A percentile compares a stretch with the other conserved stretches of the same genome.
These are phyloP conservation scores for Armadillidium nasatum DNA, from an alignment of 1,140 invertebrate genomes.

Conservation along the genomic window DNA sequence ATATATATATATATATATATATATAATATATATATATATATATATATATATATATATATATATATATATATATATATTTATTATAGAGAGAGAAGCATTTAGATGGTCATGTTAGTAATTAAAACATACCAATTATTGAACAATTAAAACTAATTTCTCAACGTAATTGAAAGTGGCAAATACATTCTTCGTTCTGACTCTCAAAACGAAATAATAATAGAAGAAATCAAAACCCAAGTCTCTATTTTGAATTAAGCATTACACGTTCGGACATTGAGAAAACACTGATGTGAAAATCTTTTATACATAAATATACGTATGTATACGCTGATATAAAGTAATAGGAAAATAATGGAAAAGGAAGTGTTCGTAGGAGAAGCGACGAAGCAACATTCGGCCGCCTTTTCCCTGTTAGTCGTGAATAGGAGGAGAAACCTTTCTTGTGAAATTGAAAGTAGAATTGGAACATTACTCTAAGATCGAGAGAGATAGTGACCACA, in stretches of 20 bases:
- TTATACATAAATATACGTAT: background rate
- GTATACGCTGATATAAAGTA: background rate
- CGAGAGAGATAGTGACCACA: conserved; percentile 8
- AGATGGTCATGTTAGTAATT: background rate
- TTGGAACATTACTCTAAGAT: conserved; percentile 10
- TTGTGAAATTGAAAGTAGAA: conserved; percentile 13
- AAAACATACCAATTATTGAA: background rate
- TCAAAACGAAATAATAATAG: background rate
- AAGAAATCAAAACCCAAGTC: background rate
- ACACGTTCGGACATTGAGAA: background rate
- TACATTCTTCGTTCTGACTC: background rate
- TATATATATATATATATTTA: conserved; percentile 8
- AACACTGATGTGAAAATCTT: background rate
- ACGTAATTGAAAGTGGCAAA: background rate
- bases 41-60: background rate
- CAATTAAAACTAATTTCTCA: too few species aligned
- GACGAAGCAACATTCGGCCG: background rate
- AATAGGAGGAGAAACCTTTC: conserved; percentile 12
- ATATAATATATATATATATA: background rate
- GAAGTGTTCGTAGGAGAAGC: background rate
- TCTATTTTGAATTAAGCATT: background rate
- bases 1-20: background rate
- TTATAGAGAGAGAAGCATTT: background rate
- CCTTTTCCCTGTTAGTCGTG: background rate
- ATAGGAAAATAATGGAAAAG: background rate